These are phyloP conservation scores for Ophiodon elongatus DNA, from an alignment of 2,113 vertebrate species.

Conservation along the genomic window DNA sequence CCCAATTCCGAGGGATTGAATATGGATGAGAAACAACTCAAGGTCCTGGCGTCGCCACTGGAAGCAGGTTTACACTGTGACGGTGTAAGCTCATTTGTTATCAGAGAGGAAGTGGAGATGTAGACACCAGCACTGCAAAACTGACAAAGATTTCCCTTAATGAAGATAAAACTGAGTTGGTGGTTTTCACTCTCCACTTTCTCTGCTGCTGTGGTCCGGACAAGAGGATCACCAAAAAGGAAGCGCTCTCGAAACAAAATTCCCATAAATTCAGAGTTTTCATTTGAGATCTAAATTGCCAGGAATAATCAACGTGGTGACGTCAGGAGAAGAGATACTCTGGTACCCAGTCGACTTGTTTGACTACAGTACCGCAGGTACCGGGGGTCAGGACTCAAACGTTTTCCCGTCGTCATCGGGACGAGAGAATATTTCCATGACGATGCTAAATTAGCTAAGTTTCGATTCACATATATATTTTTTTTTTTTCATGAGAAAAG, in stretches of 20 bases:
- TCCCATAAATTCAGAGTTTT: background rate
- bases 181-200: slow-evolving; percentile 3
- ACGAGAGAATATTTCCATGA: background rate
- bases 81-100: slow-evolving; percentile 54
- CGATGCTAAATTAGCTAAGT: background rate
- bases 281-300: background rate
- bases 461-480: background rate
- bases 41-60: slow-evolving; percentile 60
- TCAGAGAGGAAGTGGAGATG: slow-evolving; percentile 48
- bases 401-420: no score
- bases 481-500: background rate
- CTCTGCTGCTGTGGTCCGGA: slow-evolving; percentile 1
- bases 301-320: background rate
- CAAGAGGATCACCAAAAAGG: background rate
- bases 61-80: slow-evolving; percentile 59
- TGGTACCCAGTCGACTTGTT: background rate
- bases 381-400: no score
- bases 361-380: no score
- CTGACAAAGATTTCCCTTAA: slow-evolving; percentile 50
- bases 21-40: slow-evolving; percentile 83
- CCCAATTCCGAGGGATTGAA: slow-evolving; percentile 82
- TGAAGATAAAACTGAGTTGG: slow-evolving; percentile 61
- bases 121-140: slow-evolving; percentile 42
- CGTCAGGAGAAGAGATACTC: background rate
- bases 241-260: background rate